phyloP scores from a whole-genome alignment of 1,140 invertebrate species.

The Brachionus asplanchnoidis region DNA sequence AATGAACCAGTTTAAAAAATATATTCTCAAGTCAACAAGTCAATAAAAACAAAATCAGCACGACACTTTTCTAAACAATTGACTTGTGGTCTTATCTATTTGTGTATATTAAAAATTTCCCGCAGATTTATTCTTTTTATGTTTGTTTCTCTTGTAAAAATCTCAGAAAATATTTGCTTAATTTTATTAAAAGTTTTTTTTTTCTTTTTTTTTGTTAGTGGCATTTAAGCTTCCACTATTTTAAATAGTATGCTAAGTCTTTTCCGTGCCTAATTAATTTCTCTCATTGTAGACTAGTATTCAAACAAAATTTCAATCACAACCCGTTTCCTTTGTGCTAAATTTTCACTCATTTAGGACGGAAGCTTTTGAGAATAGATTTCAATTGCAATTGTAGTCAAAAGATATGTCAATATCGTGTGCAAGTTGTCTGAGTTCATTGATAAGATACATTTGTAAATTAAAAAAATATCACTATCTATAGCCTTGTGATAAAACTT shows the following conservation, averaged over 20 bases:
- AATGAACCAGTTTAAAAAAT: background rate
- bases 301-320: background rate
- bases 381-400: background rate
- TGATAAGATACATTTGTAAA: background rate
- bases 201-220: background rate
- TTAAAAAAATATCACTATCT: background rate
- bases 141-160: conserved; percentile 17
- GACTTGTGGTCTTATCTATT: conserved; percentile 31
- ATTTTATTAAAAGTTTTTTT: conserved; percentile 18
- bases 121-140: background rate
- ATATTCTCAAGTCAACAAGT: conserved; percentile 38
- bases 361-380: background rate
- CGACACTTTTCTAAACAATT: conserved; percentile 38
- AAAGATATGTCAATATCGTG: background rate
- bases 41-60: conserved; percentile 40
- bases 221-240: background rate
- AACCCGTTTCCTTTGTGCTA: background rate
- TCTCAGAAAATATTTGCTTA: conserved; percentile 4
- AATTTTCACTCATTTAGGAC: background rate
- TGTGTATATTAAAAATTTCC: background rate
- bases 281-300: background rate
- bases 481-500: background rate
- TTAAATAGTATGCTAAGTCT: background rate
- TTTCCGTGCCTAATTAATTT: background rate
- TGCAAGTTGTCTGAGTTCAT: background rate